Evolutionary conservation across 2,797 vertebrate genomes (phyloP).

Genomic region (Phoebastria nigripes): DNA sequence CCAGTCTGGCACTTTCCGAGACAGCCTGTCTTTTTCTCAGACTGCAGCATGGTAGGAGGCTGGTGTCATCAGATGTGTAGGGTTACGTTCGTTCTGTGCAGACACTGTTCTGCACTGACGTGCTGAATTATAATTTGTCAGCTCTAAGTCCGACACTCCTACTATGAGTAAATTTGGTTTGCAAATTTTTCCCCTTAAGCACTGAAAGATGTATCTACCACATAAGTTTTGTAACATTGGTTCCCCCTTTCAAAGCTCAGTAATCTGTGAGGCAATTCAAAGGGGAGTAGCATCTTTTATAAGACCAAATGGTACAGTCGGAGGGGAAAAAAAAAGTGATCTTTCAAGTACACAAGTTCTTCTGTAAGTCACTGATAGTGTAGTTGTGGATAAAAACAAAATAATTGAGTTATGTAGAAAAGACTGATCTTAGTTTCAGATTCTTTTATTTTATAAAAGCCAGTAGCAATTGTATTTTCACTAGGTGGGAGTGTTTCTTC

Average conservation of each 20-base stretch:
- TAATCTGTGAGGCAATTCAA: not conserved
- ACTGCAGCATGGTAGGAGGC: not conserved
- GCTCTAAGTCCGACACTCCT: not conserved
- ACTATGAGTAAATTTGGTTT: not conserved
- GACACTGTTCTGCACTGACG: not conserved
- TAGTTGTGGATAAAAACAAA: not conserved
- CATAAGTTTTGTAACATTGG: not conserved
- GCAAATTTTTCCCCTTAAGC: not conserved
- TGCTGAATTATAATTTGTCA: not conserved
- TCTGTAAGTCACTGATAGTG: not conserved
- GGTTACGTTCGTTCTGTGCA: not conserved
- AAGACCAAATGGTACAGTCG: not conserved
- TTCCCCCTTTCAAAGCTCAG: not conserved
- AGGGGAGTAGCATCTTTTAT: not conserved
- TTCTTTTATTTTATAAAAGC: not conserved
- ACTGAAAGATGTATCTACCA: not conserved
- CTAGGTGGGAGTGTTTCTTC: not conserved
- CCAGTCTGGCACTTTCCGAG: not conserved
- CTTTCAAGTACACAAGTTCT: not conserved
- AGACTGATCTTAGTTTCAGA: not conserved
- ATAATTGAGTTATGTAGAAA: not conserved
- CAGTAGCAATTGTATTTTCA: not conserved
- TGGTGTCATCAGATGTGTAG: not conserved
- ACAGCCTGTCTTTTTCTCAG: not conserved
- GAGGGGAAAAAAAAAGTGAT: too few relatives aligned